These are phyloP conservation scores for Leptopilina drosophilae DNA, from an alignment of 2,888 invertebrate genomes.

Conservation along the genomic window DNA sequence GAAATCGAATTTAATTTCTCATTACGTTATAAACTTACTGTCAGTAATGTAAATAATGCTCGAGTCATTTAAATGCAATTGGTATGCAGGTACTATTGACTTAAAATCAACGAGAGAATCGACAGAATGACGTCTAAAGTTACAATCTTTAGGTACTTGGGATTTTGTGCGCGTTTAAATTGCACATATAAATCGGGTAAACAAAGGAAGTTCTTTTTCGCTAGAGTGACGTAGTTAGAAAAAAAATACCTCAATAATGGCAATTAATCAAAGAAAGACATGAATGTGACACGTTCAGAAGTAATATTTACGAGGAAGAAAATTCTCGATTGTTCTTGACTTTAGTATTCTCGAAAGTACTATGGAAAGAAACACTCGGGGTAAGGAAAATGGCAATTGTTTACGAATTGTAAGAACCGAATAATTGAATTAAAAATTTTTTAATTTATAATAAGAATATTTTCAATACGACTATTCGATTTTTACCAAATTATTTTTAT, in stretches of 20 bases:
- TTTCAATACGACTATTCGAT: too few species aligned
- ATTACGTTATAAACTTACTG: slow-evolving; percentile 20
- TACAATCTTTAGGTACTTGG: slow-evolving; percentile 14
- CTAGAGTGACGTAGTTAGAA: slow-evolving; percentile 2
- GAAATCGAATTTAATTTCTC: slow-evolving; percentile 11
- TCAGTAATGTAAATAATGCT: slow-evolving; percentile 19
- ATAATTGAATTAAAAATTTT: too few species aligned
- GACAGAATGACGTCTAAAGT: slow-evolving; percentile 27
- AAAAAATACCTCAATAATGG: neutral
- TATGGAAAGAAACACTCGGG: too few species aligned
- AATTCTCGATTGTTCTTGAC: too few species aligned
- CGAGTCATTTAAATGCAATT: slow-evolving; percentile 21
- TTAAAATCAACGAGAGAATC: slow-evolving; percentile 26
- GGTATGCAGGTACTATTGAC: slow-evolving; percentile 27
- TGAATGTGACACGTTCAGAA: slow-evolving; percentile 1
- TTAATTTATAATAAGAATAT: too few species aligned
- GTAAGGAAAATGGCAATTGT: too few species aligned
- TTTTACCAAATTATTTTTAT: too few species aligned
- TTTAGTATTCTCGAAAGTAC: too few species aligned
- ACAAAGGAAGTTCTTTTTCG: slow-evolving; percentile 28
- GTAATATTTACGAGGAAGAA: too few species aligned
- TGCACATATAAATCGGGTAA: slow-evolving; percentile 26
- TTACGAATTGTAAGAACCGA: too few species aligned
- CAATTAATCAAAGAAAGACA: slow-evolving; percentile 7
- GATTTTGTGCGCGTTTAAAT: slow-evolving; percentile 12